Evolutionary conservation across 30 jellyfish, hydroid and myxozoan genomes (phyloP).

Genomic region (Clytia hemisphaerica): DNA sequence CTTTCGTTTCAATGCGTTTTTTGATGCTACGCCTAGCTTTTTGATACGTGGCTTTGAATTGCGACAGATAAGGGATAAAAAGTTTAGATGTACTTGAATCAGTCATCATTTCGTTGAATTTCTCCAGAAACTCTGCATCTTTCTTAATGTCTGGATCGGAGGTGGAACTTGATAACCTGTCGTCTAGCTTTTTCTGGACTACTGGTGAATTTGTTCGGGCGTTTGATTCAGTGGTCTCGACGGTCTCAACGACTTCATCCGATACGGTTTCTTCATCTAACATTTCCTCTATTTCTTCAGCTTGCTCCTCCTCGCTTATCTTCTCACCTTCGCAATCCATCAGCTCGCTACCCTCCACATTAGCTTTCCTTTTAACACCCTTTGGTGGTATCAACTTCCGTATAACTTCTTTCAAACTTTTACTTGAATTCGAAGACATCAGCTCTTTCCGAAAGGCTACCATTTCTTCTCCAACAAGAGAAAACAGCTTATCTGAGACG

Average conservation of each 20-base stretch:
- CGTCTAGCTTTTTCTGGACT: neutral
- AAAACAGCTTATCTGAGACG: conserved; percentile 9
- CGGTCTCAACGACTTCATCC: neutral
- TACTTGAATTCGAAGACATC: conserved; percentile 1
- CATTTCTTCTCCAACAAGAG: conserved; percentile 24
- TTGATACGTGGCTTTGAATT: neutral
- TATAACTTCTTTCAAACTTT: conserved; percentile 6
- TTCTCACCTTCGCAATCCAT: conserved; percentile 28
- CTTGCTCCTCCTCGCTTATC: neutral
- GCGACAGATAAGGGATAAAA: conserved; percentile 24
- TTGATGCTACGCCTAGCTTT: conserved; percentile 11
- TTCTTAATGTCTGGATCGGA: conserved; percentile 17
- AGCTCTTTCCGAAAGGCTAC: conserved; percentile 18
- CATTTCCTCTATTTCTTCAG: neutral
- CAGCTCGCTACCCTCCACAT: conserved; percentile 9
- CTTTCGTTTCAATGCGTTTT: neutral
- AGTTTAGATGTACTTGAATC: conserved; percentile 19
- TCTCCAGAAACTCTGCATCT: conserved; percentile 34
- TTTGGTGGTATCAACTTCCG: conserved; percentile 28
- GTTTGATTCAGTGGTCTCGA: neutral
- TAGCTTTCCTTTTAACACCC: neutral
- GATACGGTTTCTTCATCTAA: neutral
- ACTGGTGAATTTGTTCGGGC: neutral
- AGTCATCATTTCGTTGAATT: conserved; percentile 21
- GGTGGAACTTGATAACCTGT: conserved; percentile 24